Evolutionary conservation across 2,888 invertebrate species (phyloP), one percentile per base, ranked within the genome.

Genomic region (Sarcophaga variegata): DNA sequence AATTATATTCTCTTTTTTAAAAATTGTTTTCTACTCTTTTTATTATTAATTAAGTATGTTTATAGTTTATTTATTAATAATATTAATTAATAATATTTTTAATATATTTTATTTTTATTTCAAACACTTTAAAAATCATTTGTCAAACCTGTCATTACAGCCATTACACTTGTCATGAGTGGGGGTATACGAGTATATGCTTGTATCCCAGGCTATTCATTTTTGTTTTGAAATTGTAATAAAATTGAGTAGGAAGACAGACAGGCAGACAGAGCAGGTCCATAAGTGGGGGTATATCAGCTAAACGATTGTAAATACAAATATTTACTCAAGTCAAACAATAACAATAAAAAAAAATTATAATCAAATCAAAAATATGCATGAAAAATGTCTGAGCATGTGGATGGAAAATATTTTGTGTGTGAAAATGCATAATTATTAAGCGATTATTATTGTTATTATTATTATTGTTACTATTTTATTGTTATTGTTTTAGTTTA

Each of bases 61-160:
- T 37, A 37, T 37, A 6, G 37, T 0, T 8, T 37, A 1, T 27
- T 4, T 37, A 37, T 10, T 37, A 37, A 37, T 37, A 37, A 37
- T 37, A 37, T 37, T 37, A 37, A 37, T 14, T 54, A 0, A 54
- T 54, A 17, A 54, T 54, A 17, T 17, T 17, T 54, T 14, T 12
- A 14, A 14, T 17, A 54, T 20, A 54, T 14, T 14, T 14, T 22
- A 22, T 12, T n/a, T 12, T 49, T n/a, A 25, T 64, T n/a, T 64
- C 8, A 4, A 17, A 66, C 76, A 70, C 54, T 76, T 76, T n/a
- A 67, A 83, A 69, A 72, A 78, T 83, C 54, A 83, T 83, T 83
- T 87, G 81, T 83, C 83, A 81, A 81, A 70, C 27, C 20, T 86
- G 81, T 83, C 83, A 81, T 81, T 64, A 60, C 63, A 49, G 4